phyloP scores from a whole-genome alignment of 2,113 vertebrate genomes.

The Gallinago paraguaiae region DNA sequence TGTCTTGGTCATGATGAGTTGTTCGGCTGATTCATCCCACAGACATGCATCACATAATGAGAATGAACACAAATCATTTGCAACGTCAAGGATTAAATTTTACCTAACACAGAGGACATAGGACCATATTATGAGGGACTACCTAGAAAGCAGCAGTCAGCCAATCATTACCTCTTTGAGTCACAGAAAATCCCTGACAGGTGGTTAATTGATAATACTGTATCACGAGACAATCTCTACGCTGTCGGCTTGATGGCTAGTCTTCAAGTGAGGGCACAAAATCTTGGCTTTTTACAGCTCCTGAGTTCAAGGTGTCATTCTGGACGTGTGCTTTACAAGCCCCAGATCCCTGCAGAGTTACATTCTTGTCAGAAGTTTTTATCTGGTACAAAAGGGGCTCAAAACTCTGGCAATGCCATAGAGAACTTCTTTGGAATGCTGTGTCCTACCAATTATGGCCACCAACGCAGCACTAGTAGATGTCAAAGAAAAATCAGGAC shows the following conservation, averaged over 20 bases:
- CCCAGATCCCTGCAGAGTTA: not conserved
- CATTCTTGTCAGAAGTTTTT: not conserved
- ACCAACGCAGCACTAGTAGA: not conserved
- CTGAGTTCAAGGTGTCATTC: not conserved
- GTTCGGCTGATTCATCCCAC: conserved; percentile 3
- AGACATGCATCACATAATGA: not conserved
- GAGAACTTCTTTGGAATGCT: not conserved
- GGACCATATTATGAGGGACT: not conserved
- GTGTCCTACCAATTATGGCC: not conserved
- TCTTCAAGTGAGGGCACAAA: not conserved
- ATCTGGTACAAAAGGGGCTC: not conserved
- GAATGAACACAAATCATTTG: not conserved
- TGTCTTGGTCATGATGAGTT: conserved; percentile 25
- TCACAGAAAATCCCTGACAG: conserved; percentile 39
- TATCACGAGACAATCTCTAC: not conserved
- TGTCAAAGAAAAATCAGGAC: not conserved
- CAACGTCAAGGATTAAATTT: not conserved
- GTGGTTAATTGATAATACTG: conserved; percentile 40
- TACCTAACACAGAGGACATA: not conserved
- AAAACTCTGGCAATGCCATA: not conserved
- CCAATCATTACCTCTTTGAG: not conserved
- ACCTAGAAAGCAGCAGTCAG: conserved; percentile 17
- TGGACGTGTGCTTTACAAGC: not conserved
- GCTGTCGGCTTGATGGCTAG: not conserved
- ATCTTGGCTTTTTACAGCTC: not conserved